A percentile compares a stretch with the other conserved stretches of the same genome.
Conservation (phyloP, 2,113 vertebrate species). For the Tragelaphus buxtoni region DNA sequence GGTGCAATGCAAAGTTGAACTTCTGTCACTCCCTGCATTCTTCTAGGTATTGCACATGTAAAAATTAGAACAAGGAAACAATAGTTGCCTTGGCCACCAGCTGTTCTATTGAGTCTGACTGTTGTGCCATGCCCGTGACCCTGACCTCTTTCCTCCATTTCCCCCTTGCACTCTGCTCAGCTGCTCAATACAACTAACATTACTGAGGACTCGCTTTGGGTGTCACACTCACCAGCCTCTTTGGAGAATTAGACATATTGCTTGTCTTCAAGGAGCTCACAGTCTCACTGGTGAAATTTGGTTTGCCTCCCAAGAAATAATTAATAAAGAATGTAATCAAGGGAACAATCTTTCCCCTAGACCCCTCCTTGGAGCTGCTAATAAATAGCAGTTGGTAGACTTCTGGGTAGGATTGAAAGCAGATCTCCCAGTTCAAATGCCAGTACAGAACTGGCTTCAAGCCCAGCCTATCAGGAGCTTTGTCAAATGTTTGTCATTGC, state of each 20-base stretch:
- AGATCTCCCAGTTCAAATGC: constrained; percentile 46
- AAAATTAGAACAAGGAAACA: not conserved
- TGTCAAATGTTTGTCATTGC: constrained; percentile 60
- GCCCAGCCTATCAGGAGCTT: constrained; percentile 59
- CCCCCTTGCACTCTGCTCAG: not conserved
- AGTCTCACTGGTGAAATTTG: not conserved
- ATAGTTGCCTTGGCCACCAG: not conserved
- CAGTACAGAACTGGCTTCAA: constrained; percentile 28
- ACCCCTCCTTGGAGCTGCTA: not conserved
- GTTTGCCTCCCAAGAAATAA: not conserved
- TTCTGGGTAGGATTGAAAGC: constrained; percentile 60
- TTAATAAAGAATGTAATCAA: not conserved
- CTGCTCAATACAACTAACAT: not conserved
- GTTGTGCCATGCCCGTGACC: not conserved
- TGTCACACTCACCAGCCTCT: not conserved
- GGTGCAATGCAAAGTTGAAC: not conserved
- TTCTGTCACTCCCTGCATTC: not conserved
- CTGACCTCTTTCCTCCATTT: not conserved
- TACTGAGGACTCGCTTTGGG: not conserved
- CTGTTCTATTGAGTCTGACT: not conserved
- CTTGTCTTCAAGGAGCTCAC: constrained; percentile 28
- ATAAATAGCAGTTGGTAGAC: constrained; percentile 12
- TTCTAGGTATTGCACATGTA: not conserved
- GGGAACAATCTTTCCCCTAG: not conserved
- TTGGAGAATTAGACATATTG: not conserved